Evolutionary conservation across 2,888 invertebrate species (phyloP).

Genomic region (Athripsodes cinereus): DNA sequence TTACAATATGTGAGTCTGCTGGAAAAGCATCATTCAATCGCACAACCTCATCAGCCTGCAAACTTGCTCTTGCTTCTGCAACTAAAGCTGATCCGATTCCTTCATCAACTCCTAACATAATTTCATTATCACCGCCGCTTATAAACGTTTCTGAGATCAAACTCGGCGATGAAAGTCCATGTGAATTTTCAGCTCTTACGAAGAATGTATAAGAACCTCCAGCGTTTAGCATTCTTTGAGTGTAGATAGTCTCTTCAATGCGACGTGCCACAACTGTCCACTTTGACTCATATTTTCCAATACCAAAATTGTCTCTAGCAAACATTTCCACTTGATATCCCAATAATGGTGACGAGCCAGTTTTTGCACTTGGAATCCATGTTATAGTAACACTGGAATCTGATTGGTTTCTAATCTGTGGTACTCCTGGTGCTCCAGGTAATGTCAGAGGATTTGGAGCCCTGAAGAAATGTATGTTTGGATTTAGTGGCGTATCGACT

Average conservation of each 20-base stretch:
- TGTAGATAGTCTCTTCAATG: constrained; percentile 68
- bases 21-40: constrained; percentile 77
- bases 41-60: constrained; percentile 71
- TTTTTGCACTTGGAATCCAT: constrained; percentile 80
- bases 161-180: constrained; percentile 77
- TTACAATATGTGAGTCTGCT: constrained; percentile 77
- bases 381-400: constrained; percentile 72
- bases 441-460: constrained; percentile 74
- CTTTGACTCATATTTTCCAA: constrained; percentile 34
- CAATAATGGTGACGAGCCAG: constrained; percentile 75
- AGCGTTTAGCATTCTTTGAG: constrained; percentile 66
- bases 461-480: constrained; percentile 74
- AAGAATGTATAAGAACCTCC: constrained; percentile 84
- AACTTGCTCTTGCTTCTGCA: constrained; percentile 67
- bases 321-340: constrained; percentile 79
- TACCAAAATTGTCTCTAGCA: constrained; percentile 52
- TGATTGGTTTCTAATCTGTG: constrained; percentile 65
- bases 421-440: constrained; percentile 81
- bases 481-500: constrained; percentile 74
- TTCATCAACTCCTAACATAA: constrained; percentile 39
- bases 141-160: constrained; percentile 66
- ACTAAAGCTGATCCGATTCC: constrained; percentile 53
- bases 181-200: constrained; percentile 83
- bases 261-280: constrained; percentile 59
- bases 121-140: constrained; percentile 46